Base-by-base conservation (phyloP, 2,797 vertebrate species). In the Siniperca obscura region DNA sequence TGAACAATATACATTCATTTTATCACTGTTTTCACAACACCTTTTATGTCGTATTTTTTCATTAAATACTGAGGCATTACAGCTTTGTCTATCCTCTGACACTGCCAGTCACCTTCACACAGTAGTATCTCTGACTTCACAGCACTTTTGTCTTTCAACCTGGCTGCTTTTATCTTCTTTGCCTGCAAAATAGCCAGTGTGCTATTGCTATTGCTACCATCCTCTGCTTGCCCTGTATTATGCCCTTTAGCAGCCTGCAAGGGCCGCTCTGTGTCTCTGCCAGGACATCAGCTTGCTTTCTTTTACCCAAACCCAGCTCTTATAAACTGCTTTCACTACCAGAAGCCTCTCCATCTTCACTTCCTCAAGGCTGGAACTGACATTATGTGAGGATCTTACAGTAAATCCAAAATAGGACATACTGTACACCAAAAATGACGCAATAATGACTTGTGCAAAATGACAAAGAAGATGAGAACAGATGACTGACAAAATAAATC, bases 111-210 rank as follows among this genome's bases (percentile, higher is more conserved):
- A 84, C 73, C 78, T 74, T 81, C 78, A 72, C 52, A 40, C 36
- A 74, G 57, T 46, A 57, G 57, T 55, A 50, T 53, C 69, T 87
- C 74, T 80, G 78, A 83, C 84, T 82, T 86, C 62, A 81, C 2
- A 57, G 77, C 71, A 55, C 74, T 78, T 87, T 90, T 87, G 85
- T 84, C 86, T 88, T 83, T 90, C 80, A 89, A 76, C 78, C 65
- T 42, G 72, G 62, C 70, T 75, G 81, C 81, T 75, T 91, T 86
- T 77, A 84, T 90, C 84, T 85, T 66, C 80, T 78, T 78, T 79
- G 67, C 61, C 65, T 59, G 78, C 64, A 65, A 82, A 89, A 83
- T 78, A 67, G 66, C 65, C 38, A 25, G n/a, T 56, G 74, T n/a
- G n/a, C n/a, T n/a, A n/a, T n/a, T n/a, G n/a, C n/a, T n/a, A n/a